These are phyloP conservation scores for Lepidochrysops patricia DNA, from an alignment of 2,888 invertebrate genomes.

Conservation along the genomic window DNA sequence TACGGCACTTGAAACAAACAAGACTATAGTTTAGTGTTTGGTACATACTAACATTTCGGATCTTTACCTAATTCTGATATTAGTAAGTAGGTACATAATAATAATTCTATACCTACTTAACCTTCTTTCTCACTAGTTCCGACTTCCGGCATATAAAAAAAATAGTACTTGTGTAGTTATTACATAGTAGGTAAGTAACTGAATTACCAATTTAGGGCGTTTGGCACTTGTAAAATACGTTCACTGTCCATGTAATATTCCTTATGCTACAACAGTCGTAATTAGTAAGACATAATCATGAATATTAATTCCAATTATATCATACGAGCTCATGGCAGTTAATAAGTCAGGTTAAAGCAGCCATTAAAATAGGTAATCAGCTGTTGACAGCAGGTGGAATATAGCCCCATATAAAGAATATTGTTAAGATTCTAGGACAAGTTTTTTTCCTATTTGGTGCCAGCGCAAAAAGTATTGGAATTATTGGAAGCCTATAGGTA, in stretches of 20 bases:
- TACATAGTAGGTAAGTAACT: too few relatives aligned
- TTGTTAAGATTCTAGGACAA: constrained; percentile 17
- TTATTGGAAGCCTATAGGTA: not conserved
- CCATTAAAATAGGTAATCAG: constrained; percentile 20
- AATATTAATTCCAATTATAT: not conserved
- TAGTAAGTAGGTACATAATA: too few relatives aligned
- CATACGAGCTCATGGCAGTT: constrained; percentile 13
- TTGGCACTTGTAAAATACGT: not conserved
- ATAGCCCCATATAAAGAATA: constrained; percentile 21
- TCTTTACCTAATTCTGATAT: too few relatives aligned
- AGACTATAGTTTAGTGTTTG: too few relatives aligned
- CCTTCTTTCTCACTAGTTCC: too few relatives aligned
- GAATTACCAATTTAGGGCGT: too few relatives aligned
- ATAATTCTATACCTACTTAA: too few relatives aligned
- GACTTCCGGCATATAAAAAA: too few relatives aligned
- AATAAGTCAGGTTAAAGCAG: constrained; percentile 18
- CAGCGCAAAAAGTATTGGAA: not conserved
- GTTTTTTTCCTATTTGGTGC: constrained; percentile 3
- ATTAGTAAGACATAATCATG: not conserved
- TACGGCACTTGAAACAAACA: too few relatives aligned
- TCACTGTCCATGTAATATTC: not conserved
- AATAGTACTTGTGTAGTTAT: too few relatives aligned
- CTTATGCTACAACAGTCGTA: not conserved
- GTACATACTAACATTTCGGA: too few relatives aligned
- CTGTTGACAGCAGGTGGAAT: constrained; percentile 27